Evolutionary conservation across 2,797 vertebrate species (phyloP), one percentile per base, ranked within the genome.

Genomic region (Gallirallus australis): DNA sequence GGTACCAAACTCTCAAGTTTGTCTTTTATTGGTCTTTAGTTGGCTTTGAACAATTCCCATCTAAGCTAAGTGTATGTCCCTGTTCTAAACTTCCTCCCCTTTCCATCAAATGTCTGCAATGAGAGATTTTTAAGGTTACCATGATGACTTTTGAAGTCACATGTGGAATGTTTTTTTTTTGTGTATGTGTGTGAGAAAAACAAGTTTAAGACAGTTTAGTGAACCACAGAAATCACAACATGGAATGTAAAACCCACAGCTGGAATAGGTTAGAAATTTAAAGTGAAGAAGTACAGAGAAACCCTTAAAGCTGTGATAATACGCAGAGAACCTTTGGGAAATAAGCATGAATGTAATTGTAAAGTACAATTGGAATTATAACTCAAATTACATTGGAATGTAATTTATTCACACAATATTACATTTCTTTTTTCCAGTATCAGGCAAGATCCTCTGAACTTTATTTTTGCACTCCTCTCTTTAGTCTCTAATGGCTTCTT

Each of bases 321-420:
- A 79, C 27, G n/a, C 35, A 82, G 35, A 89, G 18, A 86, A 59
- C 78, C 52, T 93, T 33, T 70, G 81, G 94, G 66, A 93, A 96
- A 96, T 79, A 94, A 92, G 20, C 3, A 10, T 64, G n/a, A 84
- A 60, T 48, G 31, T 77, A 91, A 93, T 50, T 78, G 57, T 65
- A 72, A 83, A 81, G 33, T 83, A 83, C 65, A 57, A 48, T 19
- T 75, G 54, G 69, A 96, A 90, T 86, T 88, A 72, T 54, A 76
- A 69, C 13, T 89, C 40, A 2, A 93, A 81, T 93, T 90, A 79
- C 17, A 72, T 20, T 63, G 72, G 40, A 88, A 93, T 52, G 59
- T 66, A 94, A 84, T 95, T 91, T 88, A 86, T 94, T 90, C 54
- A 79, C 37, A 86, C 9, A 78, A 42, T 88, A 83, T 83, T 72